Evolutionary conservation across 2,888 invertebrate genomes (phyloP), one percentile per base, ranked within the genome.

Genomic region (Ichneumoninae sp.): DNA sequence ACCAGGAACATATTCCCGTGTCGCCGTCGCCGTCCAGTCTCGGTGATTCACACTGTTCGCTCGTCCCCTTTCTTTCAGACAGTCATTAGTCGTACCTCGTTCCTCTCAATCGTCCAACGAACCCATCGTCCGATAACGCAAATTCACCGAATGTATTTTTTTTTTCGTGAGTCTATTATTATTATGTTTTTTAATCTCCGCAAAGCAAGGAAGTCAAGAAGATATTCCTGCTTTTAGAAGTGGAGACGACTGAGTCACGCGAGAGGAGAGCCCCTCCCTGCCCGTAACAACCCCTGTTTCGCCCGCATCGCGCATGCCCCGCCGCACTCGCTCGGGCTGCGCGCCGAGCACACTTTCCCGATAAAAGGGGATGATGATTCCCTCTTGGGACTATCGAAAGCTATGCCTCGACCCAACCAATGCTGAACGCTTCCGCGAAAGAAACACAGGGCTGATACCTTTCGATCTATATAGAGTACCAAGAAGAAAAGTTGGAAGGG

Each of bases 211-310:
- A 68, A 40, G 62, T 68, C 57, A 30, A 1, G 16, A 78, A 65
- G 54, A 30, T 74, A 71, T 82, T 85, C 72, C 26, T 76, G 78
- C 85, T 84, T 88, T 89, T 82, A 79, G 86, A 86, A 87, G 89
- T 88, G 89, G 87, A 87, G 89, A 88, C 90, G 90, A 89, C 91
- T 89, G 91, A 92, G 88, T 91, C 91, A 91, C 89, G 87, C 88
- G 86, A 87, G 86, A 87, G 88, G 87, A 89, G 86, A 88, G 86
- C 91, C 90, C 92, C 92, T 91, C 92, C 92, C 91, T 90, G 84
- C 82, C 86, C 88, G 90, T 88, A 89, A 90, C 91, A 89, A 91
- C 91, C 91, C 92, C 89, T 87, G 87, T 90, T 83, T 66, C 19
- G 69, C 66, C 57, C 33, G 68, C 65, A 70, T 30, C 69, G 92